Percentiles rank a stretch among this genome's conserved stretches.
phyloP scores from a whole-genome alignment of 2,888 invertebrate genomes.

The Glomeris marginata region DNA sequence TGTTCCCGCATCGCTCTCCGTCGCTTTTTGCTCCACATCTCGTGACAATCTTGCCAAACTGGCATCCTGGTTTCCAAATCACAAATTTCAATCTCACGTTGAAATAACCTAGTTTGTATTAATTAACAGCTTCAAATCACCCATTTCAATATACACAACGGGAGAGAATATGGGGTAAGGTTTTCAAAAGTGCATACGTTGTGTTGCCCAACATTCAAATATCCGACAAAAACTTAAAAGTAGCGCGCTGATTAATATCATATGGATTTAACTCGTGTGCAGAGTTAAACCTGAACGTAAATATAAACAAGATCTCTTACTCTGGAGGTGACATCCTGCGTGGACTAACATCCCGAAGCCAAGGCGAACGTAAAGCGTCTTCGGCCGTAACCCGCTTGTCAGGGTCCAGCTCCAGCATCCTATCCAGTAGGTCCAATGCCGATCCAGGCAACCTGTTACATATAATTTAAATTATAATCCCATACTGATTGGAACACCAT shows the following conservation, averaged over 20 bases:
- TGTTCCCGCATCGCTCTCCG: conserved; percentile 81
- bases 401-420: conserved; percentile 93
- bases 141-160: background rate
- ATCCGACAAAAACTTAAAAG: too few relatives aligned
- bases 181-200: too few relatives aligned
- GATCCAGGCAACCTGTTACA: conserved; percentile 53
- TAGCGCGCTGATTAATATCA: too few relatives aligned
- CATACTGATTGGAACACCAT: too few relatives aligned
- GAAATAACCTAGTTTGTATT: background rate
- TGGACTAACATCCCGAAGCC: conserved; percentile 81
- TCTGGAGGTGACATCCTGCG: conserved; percentile 44
- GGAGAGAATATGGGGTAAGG: too few relatives aligned
- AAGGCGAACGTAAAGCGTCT: conserved; percentile 77
- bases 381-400: conserved; percentile 83
- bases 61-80: conserved; percentile 44
- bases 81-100: background rate
- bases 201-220: too few relatives aligned
- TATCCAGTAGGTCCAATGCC: conserved; percentile 80
- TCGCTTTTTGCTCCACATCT: conserved; percentile 96
- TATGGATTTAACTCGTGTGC: too few relatives aligned
- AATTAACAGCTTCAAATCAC: too few relatives aligned
- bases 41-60: conserved; percentile 97
- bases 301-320: conserved; percentile 30
- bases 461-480: conserved; percentile 1
- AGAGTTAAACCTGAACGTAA: background rate